Percentiles rank a stretch among this genome's conserved stretches.
phyloP scores from a whole-genome alignment of 2,888 invertebrate species.

The Dolichopus griseipennis region DNA sequence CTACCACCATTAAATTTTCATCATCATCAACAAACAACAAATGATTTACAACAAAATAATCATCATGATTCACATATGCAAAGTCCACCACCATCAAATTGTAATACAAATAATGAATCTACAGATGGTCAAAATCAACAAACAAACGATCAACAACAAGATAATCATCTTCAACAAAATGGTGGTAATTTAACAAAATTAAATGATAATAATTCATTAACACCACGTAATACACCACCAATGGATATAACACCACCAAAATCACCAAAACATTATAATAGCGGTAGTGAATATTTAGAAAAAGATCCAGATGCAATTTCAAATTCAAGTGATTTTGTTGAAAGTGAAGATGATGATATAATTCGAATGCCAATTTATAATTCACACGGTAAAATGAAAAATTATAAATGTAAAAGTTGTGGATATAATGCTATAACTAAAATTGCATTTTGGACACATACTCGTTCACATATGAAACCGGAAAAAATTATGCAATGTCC shows the following conservation, averaged over 20 bases:
- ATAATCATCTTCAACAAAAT: slow-evolving; percentile 8
- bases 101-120: slow-evolving; percentile 8
- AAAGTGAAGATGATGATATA: slow-evolving; percentile 34
- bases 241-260: slow-evolving; percentile 43
- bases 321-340: slow-evolving; percentile 39
- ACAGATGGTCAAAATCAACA: slow-evolving; percentile 1
- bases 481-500: slow-evolving; percentile 87
- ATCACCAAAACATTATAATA: slow-evolving; percentile 31
- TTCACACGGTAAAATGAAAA: slow-evolving; percentile 71
- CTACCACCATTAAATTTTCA: slow-evolving; percentile 19
- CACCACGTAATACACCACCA: slow-evolving; percentile 39
- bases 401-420: slow-evolving; percentile 89
- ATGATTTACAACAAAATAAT: not conserved
- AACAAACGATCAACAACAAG: slow-evolving; percentile 6
- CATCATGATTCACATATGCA: slow-evolving; percentile 19
- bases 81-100: slow-evolving; percentile 39
- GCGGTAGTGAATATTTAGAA: slow-evolving; percentile 21
- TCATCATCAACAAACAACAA: slow-evolving; percentile 4
- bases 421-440: slow-evolving; percentile 77
- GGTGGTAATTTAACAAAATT: not conserved
- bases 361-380: slow-evolving; percentile 48
- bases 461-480: slow-evolving; percentile 79
- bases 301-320: slow-evolving; percentile 37
- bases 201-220: slow-evolving; percentile 24
- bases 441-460: slow-evolving; percentile 89